phyloP scores from a whole-genome alignment of 1,140 invertebrate genomes.

The Grapholita molesta region DNA sequence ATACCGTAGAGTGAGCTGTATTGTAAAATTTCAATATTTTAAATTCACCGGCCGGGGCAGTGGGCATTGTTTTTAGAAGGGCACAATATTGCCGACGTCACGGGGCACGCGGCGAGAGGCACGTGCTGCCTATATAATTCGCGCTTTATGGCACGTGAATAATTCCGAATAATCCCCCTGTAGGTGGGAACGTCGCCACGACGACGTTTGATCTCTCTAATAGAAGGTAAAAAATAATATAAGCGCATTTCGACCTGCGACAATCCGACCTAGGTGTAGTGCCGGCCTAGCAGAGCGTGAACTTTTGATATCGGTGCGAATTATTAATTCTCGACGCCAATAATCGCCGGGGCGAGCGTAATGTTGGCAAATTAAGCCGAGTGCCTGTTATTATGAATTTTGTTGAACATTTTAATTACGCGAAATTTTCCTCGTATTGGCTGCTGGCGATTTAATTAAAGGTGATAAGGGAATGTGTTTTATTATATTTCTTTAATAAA shows the following conservation, averaged over 20 bases:
- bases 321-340: slow-evolving; percentile 75
- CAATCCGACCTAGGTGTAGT: slow-evolving; percentile 61
- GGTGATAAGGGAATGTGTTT: background rate
- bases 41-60: slow-evolving; percentile 43
- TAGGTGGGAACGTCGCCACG: slow-evolving; percentile 46
- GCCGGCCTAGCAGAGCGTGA: slow-evolving; percentile 73
- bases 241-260: slow-evolving; percentile 74
- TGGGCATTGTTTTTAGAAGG: slow-evolving; percentile 55
- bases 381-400: slow-evolving; percentile 71
- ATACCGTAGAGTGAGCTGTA: slow-evolving; percentile 10
- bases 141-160: slow-evolving; percentile 74
- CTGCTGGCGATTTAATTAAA: slow-evolving; percentile 5
- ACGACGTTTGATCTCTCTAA: slow-evolving; percentile 67
- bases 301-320: slow-evolving; percentile 76
- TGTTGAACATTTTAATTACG: slow-evolving; percentile 67
- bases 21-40: slow-evolving; percentile 16
- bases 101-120: slow-evolving; percentile 26
- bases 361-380: slow-evolving; percentile 73
- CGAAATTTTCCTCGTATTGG: slow-evolving; percentile 28
- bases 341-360: slow-evolving; percentile 68
- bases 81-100: slow-evolving; percentile 55
- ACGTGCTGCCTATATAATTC: slow-evolving; percentile 69
- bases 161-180: slow-evolving; percentile 62
- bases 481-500: background rate
- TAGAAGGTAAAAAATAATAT: slow-evolving; percentile 68